Conservation (phyloP, 2,113 vertebrate species). For the Acanthisitta chloris region DNA sequence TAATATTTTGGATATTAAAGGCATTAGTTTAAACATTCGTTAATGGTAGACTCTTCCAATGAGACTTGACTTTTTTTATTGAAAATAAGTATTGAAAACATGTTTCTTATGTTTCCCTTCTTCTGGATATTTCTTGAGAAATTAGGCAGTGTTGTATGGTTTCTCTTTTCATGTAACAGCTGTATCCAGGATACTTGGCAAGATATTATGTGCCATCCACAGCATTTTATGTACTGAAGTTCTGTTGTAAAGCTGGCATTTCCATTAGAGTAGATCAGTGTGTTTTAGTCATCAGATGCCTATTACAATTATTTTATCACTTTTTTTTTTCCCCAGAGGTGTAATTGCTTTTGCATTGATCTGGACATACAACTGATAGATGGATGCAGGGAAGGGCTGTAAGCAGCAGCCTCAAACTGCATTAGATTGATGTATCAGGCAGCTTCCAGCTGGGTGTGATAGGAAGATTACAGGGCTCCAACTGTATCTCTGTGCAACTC, state of each 20-base stretch:
- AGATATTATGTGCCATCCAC: background rate
- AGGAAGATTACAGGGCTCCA: constrained; percentile 51
- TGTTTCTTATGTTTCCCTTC: background rate
- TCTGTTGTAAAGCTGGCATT: background rate
- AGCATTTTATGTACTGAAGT: background rate
- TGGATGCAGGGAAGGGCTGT: background rate
- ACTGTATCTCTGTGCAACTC: background rate
- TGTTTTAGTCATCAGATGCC: constrained; percentile 24
- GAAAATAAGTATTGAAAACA: background rate
- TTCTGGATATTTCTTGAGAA: background rate
- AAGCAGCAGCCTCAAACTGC: constrained; percentile 16
- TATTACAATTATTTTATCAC: constrained; percentile 40
- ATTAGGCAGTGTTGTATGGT: background rate
- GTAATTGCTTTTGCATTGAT: constrained; percentile 35
- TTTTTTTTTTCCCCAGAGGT: background rate
- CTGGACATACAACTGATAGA: constrained; percentile 3
- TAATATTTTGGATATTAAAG: background rate
- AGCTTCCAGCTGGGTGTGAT: constrained; percentile 56
- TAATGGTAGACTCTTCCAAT: background rate
- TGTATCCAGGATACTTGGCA: background rate
- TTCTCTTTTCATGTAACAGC: background rate
- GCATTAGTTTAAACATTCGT: background rate
- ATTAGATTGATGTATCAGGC: constrained; percentile 33
- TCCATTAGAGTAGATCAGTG: background rate
- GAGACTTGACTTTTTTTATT: background rate